Conservation (phyloP, 2,113 vertebrate species). For the Alaudala cheleensis region DNA sequence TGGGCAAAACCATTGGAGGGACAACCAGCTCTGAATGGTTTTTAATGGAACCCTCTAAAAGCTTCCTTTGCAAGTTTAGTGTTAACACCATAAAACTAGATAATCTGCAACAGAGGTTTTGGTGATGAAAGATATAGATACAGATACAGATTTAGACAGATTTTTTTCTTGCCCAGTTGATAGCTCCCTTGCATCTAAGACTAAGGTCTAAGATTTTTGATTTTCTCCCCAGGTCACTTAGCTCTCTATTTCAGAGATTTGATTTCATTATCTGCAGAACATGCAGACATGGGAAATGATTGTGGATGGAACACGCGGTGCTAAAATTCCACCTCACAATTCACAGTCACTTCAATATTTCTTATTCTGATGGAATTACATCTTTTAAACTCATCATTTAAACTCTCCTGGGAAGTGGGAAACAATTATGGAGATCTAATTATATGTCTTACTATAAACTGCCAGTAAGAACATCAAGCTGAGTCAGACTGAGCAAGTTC, state of each 20-base stretch:
- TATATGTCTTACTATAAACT: background rate
- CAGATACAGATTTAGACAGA: background rate
- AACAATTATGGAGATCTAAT: background rate
- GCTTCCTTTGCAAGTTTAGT: background rate
- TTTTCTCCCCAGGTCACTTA: background rate
- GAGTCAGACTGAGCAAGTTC: background rate
- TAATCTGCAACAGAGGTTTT: background rate
- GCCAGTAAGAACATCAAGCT: background rate
- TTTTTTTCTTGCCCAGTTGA: background rate
- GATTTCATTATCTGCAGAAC: background rate
- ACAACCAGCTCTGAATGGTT: background rate
- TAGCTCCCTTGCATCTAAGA: background rate
- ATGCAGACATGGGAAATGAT: background rate
- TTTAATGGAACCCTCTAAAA: background rate
- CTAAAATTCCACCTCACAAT: background rate
- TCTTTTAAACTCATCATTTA: background rate
- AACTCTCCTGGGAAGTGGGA: background rate
- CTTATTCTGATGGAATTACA: background rate
- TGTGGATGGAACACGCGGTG: accelerated
- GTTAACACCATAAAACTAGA: background rate
- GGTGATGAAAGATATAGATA: background rate
- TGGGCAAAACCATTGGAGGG: background rate
- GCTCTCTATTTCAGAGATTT: background rate
- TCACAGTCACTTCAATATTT: background rate
- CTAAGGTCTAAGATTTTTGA: background rate